Base-by-base conservation (phyloP, 2,113 vertebrate genomes). In the Labeo rohita region DNA sequence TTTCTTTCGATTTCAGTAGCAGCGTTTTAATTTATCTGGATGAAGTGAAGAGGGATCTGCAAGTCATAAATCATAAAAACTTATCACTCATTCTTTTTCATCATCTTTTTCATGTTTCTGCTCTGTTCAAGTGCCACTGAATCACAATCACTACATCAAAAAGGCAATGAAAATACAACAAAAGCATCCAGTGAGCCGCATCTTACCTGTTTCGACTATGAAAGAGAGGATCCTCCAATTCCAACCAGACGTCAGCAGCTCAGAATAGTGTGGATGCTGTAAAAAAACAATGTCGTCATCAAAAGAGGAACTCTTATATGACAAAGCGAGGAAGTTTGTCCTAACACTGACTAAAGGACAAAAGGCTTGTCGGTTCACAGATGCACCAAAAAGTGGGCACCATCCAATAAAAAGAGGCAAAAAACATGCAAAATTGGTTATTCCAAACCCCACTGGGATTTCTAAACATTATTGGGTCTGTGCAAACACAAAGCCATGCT, bases 401-500 rank as follows among this genome's bases (percentile, higher is more conserved):
- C n/a, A n/a, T 61, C 0, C 21, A 63, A 63, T 56, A 65, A 76
- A 49, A 59, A 68, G 21, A 54, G 4, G 1, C 3, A 16, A 16
- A 13, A 49, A n/a, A 13, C 9, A 28, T 8, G 65, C n/a, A 86
- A 63, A 76, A 77, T 68, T 7, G 45, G 72, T 81, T 87, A 77
- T 77, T 87, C 13, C 34, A 68, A 34, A 36, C 1, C 59, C 80
- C 50, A 8, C 34, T 68, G 85, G 80, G 80, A 83, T 56, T 52
- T 68, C 28, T 23, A 54, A 76, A 76, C 45, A 82, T 13, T 39
- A 82, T 56, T 83, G 54, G 45, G 34, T 75, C 54, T 23, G 54
- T n/a, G 56, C 63, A 78, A 68, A 84, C 82, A 79, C 76, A 87
- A 84, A 54, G 59, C 73, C 65, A 18, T 43, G 80, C 54, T 12